Evolutionary conservation across 2,113 vertebrate genomes (phyloP).

Genomic region (Elanoides forficatus): DNA sequence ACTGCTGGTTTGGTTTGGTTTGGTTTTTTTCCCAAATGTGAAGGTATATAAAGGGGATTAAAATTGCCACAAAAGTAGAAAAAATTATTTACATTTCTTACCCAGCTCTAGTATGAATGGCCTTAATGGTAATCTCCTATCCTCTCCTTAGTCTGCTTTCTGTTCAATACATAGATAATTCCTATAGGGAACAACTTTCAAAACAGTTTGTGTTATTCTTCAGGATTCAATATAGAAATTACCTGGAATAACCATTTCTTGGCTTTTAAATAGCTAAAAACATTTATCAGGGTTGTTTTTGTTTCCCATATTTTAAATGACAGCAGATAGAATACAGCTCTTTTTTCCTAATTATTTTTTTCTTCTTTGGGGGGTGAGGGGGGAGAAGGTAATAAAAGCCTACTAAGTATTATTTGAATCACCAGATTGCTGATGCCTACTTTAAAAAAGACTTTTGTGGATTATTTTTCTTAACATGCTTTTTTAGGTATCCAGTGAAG

Average conservation of each 20-base stretch:
- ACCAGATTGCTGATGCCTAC: not conserved
- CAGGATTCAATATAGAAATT: not conserved
- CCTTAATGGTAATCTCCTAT: not conserved
- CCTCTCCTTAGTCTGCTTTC: not conserved
- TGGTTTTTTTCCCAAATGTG: not conserved
- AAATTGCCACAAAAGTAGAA: not conserved
- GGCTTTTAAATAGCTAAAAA: slow-evolving; percentile 1
- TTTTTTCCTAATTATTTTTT: not conserved
- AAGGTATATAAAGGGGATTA: not conserved
- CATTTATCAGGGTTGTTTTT: not conserved
- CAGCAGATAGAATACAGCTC: not conserved
- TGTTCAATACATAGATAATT: not conserved
- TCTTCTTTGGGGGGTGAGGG: not conserved
- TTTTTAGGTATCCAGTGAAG: not conserved
- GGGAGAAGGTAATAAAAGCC: not conserved
- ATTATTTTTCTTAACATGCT: not conserved
- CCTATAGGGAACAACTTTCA: not conserved
- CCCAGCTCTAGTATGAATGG: not conserved
- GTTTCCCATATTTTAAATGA: not conserved
- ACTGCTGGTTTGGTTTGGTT: not conserved
- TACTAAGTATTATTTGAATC: not conserved
- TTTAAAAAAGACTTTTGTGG: not conserved
- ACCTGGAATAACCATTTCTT: not conserved
- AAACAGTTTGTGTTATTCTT: not conserved
- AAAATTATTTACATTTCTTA: not conserved